These are phyloP conservation scores for Mesoligia furuncula DNA, from an alignment of 2,888 invertebrate species.

Conservation along the genomic window DNA sequence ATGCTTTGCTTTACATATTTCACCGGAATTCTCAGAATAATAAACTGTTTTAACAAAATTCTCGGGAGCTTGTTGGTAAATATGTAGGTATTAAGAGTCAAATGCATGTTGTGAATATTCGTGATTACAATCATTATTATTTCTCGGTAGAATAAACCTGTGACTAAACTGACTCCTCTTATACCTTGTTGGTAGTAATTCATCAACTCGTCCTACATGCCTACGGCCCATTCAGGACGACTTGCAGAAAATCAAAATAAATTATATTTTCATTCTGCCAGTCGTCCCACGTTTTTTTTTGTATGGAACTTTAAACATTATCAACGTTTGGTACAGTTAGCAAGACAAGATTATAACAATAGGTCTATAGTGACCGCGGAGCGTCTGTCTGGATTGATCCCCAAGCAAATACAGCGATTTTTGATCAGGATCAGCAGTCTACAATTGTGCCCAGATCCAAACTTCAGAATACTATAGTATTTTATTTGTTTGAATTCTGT, in stretches of 20 bases:
- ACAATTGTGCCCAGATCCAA: too few relatives aligned
- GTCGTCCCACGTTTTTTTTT: too few relatives aligned
- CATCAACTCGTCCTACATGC: too few relatives aligned
- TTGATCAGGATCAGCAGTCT: background rate
- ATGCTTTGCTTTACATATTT: background rate
- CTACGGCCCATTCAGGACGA: too few relatives aligned
- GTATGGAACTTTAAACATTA: too few relatives aligned
- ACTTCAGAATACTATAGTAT: background rate
- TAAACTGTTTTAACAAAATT: background rate
- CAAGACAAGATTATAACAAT: too few relatives aligned
- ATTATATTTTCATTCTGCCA: too few relatives aligned
- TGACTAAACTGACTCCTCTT: background rate
- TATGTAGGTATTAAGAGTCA: background rate
- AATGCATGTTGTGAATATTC: background rate
- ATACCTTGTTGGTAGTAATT: background rate
- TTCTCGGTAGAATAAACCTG: background rate
- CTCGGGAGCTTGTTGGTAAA: background rate
- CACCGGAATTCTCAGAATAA: background rate
- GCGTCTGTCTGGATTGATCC: background rate
- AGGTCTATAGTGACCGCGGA: background rate
- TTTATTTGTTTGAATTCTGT: background rate
- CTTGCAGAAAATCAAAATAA: too few relatives aligned
- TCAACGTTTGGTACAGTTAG: too few relatives aligned
- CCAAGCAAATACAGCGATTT: background rate
- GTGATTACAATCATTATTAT: background rate